Evolutionary conservation across 1,140 invertebrate genomes (phyloP).

Genomic region (Epicauta chinensis): DNA sequence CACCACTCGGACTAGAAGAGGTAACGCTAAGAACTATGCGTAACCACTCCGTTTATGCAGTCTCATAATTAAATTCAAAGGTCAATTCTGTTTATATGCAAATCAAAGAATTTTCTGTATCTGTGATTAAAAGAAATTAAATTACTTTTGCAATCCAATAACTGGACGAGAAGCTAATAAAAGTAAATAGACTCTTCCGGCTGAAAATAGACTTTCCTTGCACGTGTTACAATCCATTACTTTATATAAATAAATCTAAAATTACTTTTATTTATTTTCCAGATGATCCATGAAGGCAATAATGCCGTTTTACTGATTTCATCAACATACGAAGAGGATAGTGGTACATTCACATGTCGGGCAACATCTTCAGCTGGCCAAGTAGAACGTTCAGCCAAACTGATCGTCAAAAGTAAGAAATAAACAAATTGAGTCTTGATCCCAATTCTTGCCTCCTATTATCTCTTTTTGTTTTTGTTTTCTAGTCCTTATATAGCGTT

Average conservation of each 20-base stretch:
- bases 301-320: conserved; percentile 84
- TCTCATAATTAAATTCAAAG: too few relatives aligned
- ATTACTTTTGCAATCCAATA: too few relatives aligned
- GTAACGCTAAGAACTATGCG: too few relatives aligned
- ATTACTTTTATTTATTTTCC: conserved; percentile 35
- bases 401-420: conserved; percentile 97
- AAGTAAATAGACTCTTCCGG: too few relatives aligned
- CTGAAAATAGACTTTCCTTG: neutral
- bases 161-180: too few relatives aligned
- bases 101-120: too few relatives aligned
- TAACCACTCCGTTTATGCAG: too few relatives aligned
- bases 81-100: too few relatives aligned
- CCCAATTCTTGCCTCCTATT: neutral
- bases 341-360: conserved; percentile 84
- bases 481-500: neutral
- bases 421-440: conserved; percentile 46
- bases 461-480: neutral
- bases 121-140: too few relatives aligned
- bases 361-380: conserved; percentile 86
- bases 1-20: too few relatives aligned
- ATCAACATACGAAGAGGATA: conserved; percentile 90
- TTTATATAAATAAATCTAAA: neutral
- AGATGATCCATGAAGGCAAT: conserved; percentile 91
- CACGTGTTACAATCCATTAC: neutral
- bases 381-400: conserved; percentile 84